Evolutionary conservation across 2,113 vertebrate species (phyloP).

Genomic region (Hemicordylus capensis): DNA sequence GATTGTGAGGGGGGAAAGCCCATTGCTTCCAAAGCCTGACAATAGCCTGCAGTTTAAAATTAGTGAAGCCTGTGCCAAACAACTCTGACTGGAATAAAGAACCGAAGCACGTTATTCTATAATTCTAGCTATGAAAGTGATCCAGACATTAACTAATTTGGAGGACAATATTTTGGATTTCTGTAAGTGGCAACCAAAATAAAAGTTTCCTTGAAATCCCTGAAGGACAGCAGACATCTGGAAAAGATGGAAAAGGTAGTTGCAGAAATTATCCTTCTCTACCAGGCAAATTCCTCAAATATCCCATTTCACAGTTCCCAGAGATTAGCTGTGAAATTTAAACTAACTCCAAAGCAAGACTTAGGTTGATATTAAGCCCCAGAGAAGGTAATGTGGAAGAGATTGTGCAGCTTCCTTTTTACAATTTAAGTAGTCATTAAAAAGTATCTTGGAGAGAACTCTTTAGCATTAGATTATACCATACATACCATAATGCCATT

Average conservation of each 20-base stretch:
- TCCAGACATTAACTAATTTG: too few species aligned
- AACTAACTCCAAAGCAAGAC: neutral
- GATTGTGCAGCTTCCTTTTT: neutral
- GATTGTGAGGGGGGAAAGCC: too few species aligned
- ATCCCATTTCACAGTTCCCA: neutral
- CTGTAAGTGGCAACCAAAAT: too few species aligned
- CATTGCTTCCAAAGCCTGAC: neutral
- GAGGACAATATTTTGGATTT: too few species aligned
- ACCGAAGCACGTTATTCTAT: neutral
- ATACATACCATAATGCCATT: neutral
- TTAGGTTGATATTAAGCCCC: neutral
- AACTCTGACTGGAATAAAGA: neutral
- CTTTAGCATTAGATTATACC: neutral
- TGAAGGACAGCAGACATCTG: too few species aligned
- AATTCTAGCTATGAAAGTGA: too few species aligned
- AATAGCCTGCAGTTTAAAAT: neutral
- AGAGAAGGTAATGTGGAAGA: neutral
- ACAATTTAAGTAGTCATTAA: neutral
- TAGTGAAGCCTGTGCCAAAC: too few species aligned
- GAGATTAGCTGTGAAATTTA: neutral
- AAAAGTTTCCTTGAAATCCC: too few species aligned
- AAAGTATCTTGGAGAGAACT: neutral
- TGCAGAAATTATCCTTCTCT: too few species aligned
- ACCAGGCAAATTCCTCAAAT: too few species aligned
- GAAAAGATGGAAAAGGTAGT: too few species aligned